Conservation (phyloP, 2,888 invertebrate genomes). For the Ochropleura plecta region DNA sequence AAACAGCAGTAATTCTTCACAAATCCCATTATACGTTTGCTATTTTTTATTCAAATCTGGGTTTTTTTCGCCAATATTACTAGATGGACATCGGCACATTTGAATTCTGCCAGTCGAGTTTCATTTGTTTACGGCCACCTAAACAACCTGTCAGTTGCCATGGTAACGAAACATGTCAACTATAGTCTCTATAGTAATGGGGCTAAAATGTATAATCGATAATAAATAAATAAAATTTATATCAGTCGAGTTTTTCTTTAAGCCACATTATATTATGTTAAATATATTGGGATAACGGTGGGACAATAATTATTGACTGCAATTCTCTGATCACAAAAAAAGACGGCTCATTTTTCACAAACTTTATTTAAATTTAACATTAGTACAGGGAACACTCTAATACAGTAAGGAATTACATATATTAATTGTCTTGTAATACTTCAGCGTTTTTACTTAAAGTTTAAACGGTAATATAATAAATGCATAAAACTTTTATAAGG, state of each 20-base stretch:
- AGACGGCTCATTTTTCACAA: constrained; percentile 3
- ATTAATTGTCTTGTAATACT: constrained; percentile 51
- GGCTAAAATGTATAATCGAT: constrained; percentile 79
- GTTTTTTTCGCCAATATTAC: constrained; percentile 68
- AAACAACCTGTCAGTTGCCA: constrained; percentile 84
- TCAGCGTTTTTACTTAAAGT: constrained; percentile 31
- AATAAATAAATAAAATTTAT: constrained; percentile 59
- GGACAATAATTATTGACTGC: not conserved
- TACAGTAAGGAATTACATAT: constrained; percentile 39
- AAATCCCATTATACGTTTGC: constrained; percentile 74
- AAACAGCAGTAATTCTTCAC: constrained; percentile 69
- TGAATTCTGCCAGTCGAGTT: constrained; percentile 77
- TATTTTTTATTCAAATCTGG: constrained; percentile 61
- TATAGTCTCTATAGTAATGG: constrained; percentile 69
- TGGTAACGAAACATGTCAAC: constrained; percentile 82
- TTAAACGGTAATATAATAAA: constrained; percentile 37
- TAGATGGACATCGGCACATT: constrained; percentile 75
- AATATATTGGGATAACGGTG: not conserved
- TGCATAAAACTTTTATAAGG: constrained; percentile 49
- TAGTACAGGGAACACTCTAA: constrained; percentile 43
- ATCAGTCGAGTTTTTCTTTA: constrained; percentile 23
- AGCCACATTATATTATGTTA: not conserved
- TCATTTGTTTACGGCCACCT: constrained; percentile 88
- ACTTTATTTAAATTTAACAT: constrained; percentile 53
- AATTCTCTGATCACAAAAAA: not conserved